These are phyloP conservation scores for Dermolepida albohirtum DNA, from an alignment of 2,888 invertebrate species.

Conservation along the genomic window DNA sequence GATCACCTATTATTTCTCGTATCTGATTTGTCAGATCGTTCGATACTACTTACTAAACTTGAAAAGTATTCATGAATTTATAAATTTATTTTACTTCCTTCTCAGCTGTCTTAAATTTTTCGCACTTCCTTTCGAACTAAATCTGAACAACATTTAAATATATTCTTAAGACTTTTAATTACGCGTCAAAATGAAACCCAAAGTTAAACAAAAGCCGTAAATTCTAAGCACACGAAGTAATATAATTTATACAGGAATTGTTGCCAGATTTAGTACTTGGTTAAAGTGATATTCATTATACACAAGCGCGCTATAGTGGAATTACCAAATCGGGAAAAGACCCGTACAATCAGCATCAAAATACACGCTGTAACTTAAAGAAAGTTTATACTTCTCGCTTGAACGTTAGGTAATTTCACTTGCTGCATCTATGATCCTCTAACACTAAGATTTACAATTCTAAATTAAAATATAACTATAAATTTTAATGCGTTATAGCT, in stretches of 20 bases:
- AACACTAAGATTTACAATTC: no score
- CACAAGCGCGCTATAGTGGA: constrained; percentile 10
- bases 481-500: constrained; percentile 1
- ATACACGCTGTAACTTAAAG: background rate
- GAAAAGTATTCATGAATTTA: no score
- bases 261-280: constrained; percentile 30
- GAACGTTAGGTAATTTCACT: no score
- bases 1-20: no score
- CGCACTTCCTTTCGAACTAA: background rate
- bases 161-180: constrained; percentile 14
- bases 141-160: background rate
- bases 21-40: no score
- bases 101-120: no score
- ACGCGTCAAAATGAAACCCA: background rate
- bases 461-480: no score
- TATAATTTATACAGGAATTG: constrained; percentile 28
- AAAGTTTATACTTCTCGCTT: background rate
- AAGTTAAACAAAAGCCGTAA: constrained; percentile 24
- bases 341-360: constrained; percentile 11
- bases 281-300: constrained; percentile 32
- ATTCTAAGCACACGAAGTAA: constrained; percentile 20
- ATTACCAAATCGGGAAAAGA: constrained; percentile 29
- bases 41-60: no score
- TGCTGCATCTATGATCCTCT: no score
- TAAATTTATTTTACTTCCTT: no score